Conservation (phyloP, 1,140 invertebrate genomes). For the Bombus superbus region DNA sequence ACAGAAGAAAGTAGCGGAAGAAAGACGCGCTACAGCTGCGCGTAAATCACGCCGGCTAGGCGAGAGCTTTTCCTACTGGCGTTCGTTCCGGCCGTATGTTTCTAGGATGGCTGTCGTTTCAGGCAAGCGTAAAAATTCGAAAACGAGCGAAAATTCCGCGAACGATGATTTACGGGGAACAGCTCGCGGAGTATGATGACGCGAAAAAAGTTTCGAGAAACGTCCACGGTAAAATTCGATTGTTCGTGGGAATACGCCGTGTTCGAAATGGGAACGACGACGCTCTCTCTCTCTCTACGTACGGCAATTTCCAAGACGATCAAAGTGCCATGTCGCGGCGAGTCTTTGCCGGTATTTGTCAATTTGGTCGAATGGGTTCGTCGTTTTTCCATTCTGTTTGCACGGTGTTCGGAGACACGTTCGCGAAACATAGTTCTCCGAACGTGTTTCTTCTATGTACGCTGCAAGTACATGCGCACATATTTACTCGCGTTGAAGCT, state of each 20-base stretch:
- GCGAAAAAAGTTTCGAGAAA: too few species aligned
- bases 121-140: neutral
- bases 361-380: neutral
- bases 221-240: too few species aligned
- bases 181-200: too few species aligned
- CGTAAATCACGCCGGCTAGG: slow-evolving; percentile 1
- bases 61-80: neutral
- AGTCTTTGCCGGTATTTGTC: neutral
- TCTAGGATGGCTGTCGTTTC: neutral
- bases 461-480: too few species aligned
- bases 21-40: neutral
- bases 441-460: too few species aligned
- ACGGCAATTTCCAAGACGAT: neutral
- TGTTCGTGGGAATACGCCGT: neutral
- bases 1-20: neutral
- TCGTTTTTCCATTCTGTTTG: too few species aligned
- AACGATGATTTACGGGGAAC: neutral
- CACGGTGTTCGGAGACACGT: too few species aligned
- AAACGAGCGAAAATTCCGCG: neutral
- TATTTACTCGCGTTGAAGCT: too few species aligned
- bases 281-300: neutral
- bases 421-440: too few species aligned
- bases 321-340: too few species aligned
- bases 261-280: neutral
- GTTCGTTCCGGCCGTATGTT: neutral